Evolutionary conservation across 1,140 invertebrate genomes (phyloP).

Genomic region (Cardiocondyla obscurior): DNA sequence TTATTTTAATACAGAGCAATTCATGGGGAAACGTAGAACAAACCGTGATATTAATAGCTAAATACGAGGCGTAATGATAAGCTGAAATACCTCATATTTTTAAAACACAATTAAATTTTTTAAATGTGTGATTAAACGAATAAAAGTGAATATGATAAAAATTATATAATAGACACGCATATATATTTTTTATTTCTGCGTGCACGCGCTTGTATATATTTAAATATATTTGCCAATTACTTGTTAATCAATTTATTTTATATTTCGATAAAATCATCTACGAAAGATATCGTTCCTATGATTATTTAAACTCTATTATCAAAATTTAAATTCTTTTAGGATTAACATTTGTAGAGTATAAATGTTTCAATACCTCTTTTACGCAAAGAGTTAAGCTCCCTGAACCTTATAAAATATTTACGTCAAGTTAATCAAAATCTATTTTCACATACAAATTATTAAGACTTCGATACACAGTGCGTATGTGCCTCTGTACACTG

Average conservation of each 20-base stretch:
- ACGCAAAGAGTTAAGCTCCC: conserved; percentile 58
- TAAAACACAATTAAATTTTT: conserved; percentile 18
- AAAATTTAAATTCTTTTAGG: neutral
- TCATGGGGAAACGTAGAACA: too few species aligned
- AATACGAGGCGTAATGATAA: neutral
- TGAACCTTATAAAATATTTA: conserved; percentile 61
- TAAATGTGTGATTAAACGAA: conserved; percentile 7
- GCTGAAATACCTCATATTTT: conserved; percentile 33
- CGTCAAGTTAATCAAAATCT: conserved; percentile 36
- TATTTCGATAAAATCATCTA: conserved; percentile 1
- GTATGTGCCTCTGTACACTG: conserved; percentile 13
- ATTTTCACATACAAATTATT: neutral
- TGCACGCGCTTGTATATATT: neutral
- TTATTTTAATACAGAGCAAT: conserved; percentile 33
- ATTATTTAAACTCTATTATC: neutral
- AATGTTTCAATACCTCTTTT: conserved; percentile 5
- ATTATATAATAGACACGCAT: conserved; percentile 18
- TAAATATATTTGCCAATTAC: neutral
- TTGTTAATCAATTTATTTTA: conserved; percentile 3
- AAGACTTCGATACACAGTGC: neutral
- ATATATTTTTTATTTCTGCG: conserved; percentile 16
- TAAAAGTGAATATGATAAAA: neutral
- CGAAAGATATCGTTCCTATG: neutral
- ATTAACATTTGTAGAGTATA: neutral
- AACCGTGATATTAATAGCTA: conserved; percentile 13